Base-by-base conservation (phyloP, 2,113 vertebrate genomes). In the Cyphomyrus plagiostoma region DNA sequence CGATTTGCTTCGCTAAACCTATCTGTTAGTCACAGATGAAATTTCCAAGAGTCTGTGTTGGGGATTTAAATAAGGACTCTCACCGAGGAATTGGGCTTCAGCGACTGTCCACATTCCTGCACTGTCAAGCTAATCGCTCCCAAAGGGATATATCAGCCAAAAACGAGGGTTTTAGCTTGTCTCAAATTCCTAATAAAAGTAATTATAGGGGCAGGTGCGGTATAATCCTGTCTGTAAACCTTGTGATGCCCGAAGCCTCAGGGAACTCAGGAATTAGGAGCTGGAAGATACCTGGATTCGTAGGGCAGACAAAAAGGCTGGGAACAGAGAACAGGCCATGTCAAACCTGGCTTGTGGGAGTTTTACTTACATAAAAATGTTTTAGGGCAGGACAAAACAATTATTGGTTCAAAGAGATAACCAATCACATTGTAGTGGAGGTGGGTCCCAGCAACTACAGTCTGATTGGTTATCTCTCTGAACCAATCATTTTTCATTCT, bases 31-130 rank as follows among this genome's bases (percentile, higher is more conserved):
- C 49, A 30, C n/a, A 39, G n/a, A 35, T 53, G 50, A 56, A 87
- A 52, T 30, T 39, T 87, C 35, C 50, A 52, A 30, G 86, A 87
- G 30, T 53, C 13, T n/a, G 49, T 13, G 15, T 50, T 11, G 30
- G 48, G 49, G 49, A 53, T 87, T 87, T 87, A 52, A 87, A 87
- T 87, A 17, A 39, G 49, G 50, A 50, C 86, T 26, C 45, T 86
- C 46, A n/a, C 19, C 10, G 11, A 84, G 82, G 48, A 42, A 80
- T 35, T 26, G 23, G 21, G 83, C 45, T 23, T 86, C 19, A 87
- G 50, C 13, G 26, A 56, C 49, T 58, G 50, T 87, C 86, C 86
- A 39, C 50, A 50, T 56, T 87, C 30, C 86, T 50, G 49, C 56
- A 35, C 50, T 35, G 86, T 30, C 49, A 39, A 19, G 50, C 17